These are phyloP conservation scores for Acheta domesticus DNA, from an alignment of 2,888 invertebrate genomes.

Conservation along the genomic window DNA sequence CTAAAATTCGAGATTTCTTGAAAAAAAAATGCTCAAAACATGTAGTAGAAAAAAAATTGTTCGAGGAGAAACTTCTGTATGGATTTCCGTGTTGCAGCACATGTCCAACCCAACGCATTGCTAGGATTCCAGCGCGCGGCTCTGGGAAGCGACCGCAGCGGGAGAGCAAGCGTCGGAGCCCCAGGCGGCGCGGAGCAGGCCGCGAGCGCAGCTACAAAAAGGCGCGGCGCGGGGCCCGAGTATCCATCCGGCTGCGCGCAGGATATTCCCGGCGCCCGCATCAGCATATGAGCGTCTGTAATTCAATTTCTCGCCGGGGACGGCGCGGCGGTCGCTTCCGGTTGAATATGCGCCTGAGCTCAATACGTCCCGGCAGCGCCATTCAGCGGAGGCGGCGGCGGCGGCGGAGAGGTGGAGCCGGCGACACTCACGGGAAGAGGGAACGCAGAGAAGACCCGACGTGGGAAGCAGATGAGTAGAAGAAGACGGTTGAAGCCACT, in stretches of 20 bases:
- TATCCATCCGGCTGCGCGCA: neutral
- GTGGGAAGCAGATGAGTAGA: too few relatives aligned
- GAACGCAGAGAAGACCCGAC: neutral
- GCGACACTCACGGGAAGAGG: neutral
- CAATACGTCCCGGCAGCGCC: neutral
- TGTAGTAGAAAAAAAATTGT: too few relatives aligned
- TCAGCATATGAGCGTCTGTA: conserved; percentile 18
- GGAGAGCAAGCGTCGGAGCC: too few relatives aligned
- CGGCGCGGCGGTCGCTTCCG: neutral
- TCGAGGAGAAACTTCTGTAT: too few relatives aligned
- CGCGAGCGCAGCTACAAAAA: neutral
- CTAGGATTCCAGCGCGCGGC: too few relatives aligned
- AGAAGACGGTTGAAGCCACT: too few relatives aligned
- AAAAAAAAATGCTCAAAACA: too few relatives aligned
- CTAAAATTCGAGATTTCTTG: too few relatives aligned
- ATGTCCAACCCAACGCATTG: too few relatives aligned
- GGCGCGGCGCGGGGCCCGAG: neutral
- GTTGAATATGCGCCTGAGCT: conserved; percentile 1
- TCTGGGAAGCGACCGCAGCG: too few relatives aligned
- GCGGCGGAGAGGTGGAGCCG: neutral
- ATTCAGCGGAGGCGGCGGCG: neutral
- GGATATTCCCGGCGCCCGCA: neutral
- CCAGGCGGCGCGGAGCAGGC: neutral
- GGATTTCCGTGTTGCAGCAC: too few relatives aligned
- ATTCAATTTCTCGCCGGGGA: conserved; percentile 9